Evolutionary conservation across 92 coral and sea anemone genomes (phyloP).

Genomic region (Nematostella vectensis): DNA sequence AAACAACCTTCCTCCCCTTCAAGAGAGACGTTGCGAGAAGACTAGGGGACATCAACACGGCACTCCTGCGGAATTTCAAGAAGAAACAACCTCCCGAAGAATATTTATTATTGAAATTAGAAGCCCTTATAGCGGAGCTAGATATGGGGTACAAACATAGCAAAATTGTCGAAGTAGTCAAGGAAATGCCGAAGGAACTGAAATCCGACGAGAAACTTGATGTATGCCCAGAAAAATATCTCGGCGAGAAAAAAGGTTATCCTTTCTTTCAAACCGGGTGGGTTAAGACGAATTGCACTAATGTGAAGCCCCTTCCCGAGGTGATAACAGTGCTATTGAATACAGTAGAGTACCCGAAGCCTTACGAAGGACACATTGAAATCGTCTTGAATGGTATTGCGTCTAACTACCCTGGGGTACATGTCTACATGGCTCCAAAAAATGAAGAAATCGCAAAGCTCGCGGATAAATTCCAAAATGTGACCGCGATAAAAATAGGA

Average conservation of each 20-base stretch:
- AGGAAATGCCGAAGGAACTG: not conserved
- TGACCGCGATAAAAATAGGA: slow-evolving; percentile 6
- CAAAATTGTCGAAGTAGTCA: slow-evolving; percentile 3
- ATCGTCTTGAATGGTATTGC: slow-evolving; percentile 11
- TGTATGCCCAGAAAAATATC: slow-evolving; percentile 38
- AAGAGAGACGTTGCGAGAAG: slow-evolving; percentile 19
- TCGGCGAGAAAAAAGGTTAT: slow-evolving; percentile 18
- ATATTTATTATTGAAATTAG: slow-evolving; percentile 14
- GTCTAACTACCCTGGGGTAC: slow-evolving; percentile 9
- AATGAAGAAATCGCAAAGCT: slow-evolving; percentile 1
- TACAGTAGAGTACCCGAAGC: slow-evolving; percentile 18
- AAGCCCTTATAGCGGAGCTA: slow-evolving; percentile 10
- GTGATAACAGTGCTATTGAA: slow-evolving; percentile 11
- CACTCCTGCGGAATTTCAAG: slow-evolving; percentile 6
- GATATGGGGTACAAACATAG: slow-evolving; percentile 4
- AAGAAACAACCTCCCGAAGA: slow-evolving; percentile 9
- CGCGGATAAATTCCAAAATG: slow-evolving; percentile 5
- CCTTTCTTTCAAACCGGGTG: slow-evolving; percentile 26
- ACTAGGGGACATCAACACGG: slow-evolving; percentile 20
- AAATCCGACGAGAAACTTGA: slow-evolving; percentile 8
- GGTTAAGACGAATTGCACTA: slow-evolving; percentile 21
- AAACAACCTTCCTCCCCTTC: slow-evolving; percentile 12
- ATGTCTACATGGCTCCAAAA: slow-evolving; percentile 15
- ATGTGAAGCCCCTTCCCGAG: slow-evolving; percentile 28
- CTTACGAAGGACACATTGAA: slow-evolving; percentile 4